Conservation (phyloP, 1,140 invertebrate species). For the Colletes latitarsis region DNA sequence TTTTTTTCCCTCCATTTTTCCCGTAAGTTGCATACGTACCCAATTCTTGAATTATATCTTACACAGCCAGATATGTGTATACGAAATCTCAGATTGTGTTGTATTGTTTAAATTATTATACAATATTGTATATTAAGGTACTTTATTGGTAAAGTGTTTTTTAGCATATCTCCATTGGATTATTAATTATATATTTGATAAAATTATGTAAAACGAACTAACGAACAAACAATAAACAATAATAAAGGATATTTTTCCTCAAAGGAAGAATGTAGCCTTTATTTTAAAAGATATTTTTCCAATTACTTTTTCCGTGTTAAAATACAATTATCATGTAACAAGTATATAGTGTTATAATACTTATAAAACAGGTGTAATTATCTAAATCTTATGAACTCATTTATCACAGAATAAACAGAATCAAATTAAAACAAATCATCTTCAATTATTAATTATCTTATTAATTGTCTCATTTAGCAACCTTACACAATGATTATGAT, state of each 20-base stretch:
- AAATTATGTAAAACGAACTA: neutral
- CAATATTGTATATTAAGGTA: too few relatives aligned
- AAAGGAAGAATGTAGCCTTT: slow-evolving; percentile 31
- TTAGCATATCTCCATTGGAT: too few relatives aligned
- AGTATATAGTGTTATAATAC: slow-evolving; percentile 30
- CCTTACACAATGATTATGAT: neutral
- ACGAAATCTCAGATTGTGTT: too few relatives aligned
- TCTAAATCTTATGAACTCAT: neutral
- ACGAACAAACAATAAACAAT: neutral
- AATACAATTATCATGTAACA: slow-evolving; percentile 36
- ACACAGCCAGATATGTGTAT: neutral
- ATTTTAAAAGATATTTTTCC: slow-evolving; percentile 31
- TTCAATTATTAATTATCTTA: neutral
- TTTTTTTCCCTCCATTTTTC: too few relatives aligned
- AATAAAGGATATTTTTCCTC: neutral
- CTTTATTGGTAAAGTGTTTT: too few relatives aligned
- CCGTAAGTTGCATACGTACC: too few relatives aligned
- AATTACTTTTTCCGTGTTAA: slow-evolving; percentile 25
- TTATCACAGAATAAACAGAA: slow-evolving; percentile 24
- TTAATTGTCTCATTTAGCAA: neutral
- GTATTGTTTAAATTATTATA: too few relatives aligned
- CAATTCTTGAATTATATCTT: too few relatives aligned
- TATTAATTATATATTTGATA: too few relatives aligned
- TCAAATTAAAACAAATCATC: neutral
- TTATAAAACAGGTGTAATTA: slow-evolving; percentile 22